phyloP scores from a whole-genome alignment of 1,140 invertebrate genomes.

The Drosophila chauvacae region DNA sequence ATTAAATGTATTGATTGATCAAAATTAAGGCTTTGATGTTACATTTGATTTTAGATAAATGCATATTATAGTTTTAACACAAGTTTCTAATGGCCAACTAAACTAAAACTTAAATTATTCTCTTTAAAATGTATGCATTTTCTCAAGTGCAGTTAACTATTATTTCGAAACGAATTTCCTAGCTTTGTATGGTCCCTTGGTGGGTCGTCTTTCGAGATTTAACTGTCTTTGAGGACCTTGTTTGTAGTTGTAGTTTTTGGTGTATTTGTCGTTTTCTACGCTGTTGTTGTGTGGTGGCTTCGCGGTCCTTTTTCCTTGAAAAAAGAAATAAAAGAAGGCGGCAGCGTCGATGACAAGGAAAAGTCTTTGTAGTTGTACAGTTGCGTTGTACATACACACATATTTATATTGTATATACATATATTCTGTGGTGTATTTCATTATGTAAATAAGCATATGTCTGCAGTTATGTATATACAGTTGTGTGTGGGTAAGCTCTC shows the following conservation, averaged over 20 bases:
- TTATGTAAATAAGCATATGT: constrained; percentile 67
- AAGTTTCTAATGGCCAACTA: no score
- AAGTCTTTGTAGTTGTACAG: constrained; percentile 48
- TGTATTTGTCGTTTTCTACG: constrained; percentile 2
- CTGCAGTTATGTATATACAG: constrained; percentile 4
- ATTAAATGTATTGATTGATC: neutral
- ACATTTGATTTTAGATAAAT: no score
- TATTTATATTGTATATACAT: neutral
- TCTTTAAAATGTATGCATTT: neutral
- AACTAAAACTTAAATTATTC: neutral
- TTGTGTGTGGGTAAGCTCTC: constrained; percentile 14
- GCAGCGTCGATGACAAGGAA: constrained; percentile 1
- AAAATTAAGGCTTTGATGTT: no score
- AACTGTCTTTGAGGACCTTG: constrained; percentile 8
- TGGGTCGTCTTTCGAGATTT: constrained; percentile 12
- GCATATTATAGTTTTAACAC: no score
- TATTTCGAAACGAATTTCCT: neutral
- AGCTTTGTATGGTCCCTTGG: constrained; percentile 7
- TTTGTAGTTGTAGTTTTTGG: constrained; percentile 1
- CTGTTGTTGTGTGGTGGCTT: constrained; percentile 9
- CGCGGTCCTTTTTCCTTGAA: constrained; percentile 47
- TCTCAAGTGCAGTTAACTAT: neutral
- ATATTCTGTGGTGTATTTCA: constrained; percentile 31
- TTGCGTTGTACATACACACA: constrained; percentile 28
- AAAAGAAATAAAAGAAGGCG: constrained; percentile 2